These are phyloP conservation scores for Microplitis mediator DNA, from an alignment of 1,140 invertebrate species.

Conservation along the genomic window DNA sequence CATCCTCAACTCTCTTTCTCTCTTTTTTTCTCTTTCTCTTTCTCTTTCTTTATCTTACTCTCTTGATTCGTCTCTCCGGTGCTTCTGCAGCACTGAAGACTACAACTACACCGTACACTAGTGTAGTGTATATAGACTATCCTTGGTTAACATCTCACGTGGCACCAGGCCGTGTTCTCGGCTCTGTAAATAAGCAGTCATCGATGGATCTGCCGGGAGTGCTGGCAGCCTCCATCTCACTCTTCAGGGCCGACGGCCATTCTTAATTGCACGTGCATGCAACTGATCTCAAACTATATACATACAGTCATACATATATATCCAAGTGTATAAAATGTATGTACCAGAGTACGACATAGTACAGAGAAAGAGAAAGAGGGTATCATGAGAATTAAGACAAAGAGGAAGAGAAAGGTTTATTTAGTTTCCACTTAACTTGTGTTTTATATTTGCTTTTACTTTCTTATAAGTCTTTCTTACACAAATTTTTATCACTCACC, in stretches of 20 bases:
- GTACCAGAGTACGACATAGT: too few relatives aligned
- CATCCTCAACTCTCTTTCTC: background rate
- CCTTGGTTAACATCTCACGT: conserved; percentile 43
- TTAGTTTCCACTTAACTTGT: background rate
- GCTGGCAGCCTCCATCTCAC: conserved; percentile 28
- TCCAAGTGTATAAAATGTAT: background rate
- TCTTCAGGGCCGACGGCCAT: conserved; percentile 20
- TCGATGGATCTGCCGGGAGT: conserved; percentile 45
- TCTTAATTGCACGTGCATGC: conserved; percentile 58
- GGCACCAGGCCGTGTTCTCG: conserved; percentile 41
- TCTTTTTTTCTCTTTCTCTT: background rate
- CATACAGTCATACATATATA: too few relatives aligned
- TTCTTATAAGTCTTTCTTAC: background rate
- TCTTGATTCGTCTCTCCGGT: background rate
- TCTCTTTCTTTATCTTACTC: background rate
- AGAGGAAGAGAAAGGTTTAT: background rate
- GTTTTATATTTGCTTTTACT: too few relatives aligned
- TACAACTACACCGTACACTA: conserved; percentile 7
- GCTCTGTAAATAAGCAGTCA: conserved; percentile 54
- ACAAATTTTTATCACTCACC: conserved; percentile 37
- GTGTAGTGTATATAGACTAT: conserved; percentile 34
- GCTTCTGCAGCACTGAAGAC: too few relatives aligned
- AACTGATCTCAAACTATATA: conserved; percentile 35
- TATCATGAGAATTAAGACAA: background rate
- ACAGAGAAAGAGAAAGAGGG: background rate